Conservation (phyloP, 2,888 invertebrate genomes). For the Stomorhina lunata region DNA sequence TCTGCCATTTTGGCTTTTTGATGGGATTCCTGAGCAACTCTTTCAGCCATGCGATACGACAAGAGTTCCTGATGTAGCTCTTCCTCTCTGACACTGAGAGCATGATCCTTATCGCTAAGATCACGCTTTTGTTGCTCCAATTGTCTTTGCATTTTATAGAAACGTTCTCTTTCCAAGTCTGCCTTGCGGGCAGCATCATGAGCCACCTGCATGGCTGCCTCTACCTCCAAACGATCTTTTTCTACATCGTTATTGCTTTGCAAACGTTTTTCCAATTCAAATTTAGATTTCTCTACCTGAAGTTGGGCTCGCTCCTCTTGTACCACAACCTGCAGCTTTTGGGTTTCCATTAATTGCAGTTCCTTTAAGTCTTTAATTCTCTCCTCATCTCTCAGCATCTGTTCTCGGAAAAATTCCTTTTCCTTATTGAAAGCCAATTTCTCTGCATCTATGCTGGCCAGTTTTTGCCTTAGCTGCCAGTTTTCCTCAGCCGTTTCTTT, state of each 20-base stretch:
- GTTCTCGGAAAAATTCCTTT: slow-evolving; percentile 76
- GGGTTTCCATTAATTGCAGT: slow-evolving; percentile 74
- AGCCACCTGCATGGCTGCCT: slow-evolving; percentile 77
- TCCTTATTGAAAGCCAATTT: slow-evolving; percentile 77
- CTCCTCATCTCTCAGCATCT: slow-evolving; percentile 77
- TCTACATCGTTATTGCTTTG: slow-evolving; percentile 70
- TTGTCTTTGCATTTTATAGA: slow-evolving; percentile 76
- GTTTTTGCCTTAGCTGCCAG: slow-evolving; percentile 78
- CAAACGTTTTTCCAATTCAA: slow-evolving; percentile 74
- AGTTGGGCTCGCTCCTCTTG: slow-evolving; percentile 76
- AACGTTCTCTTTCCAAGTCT: slow-evolving; percentile 77
- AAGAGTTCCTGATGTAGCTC: slow-evolving; percentile 74
- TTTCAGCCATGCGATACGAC: slow-evolving; percentile 74
- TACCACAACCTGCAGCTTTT: slow-evolving; percentile 73
- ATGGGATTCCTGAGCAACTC: slow-evolving; percentile 71
- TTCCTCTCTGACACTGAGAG: slow-evolving; percentile 74
- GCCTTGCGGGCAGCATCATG: slow-evolving; percentile 78
- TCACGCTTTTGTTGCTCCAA: slow-evolving; percentile 76
- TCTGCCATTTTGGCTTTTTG: slow-evolving; percentile 73
- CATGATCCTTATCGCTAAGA: slow-evolving; percentile 75
- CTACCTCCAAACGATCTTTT: slow-evolving; percentile 74
- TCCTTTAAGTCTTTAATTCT: slow-evolving; percentile 76
- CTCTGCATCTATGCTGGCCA: slow-evolving; percentile 77
- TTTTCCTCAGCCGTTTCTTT: slow-evolving; percentile 78
- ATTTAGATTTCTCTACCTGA: slow-evolving; percentile 74